These are phyloP conservation scores for Oxytorus armatus DNA, from an alignment of 2,888 invertebrate species.

Conservation along the genomic window DNA sequence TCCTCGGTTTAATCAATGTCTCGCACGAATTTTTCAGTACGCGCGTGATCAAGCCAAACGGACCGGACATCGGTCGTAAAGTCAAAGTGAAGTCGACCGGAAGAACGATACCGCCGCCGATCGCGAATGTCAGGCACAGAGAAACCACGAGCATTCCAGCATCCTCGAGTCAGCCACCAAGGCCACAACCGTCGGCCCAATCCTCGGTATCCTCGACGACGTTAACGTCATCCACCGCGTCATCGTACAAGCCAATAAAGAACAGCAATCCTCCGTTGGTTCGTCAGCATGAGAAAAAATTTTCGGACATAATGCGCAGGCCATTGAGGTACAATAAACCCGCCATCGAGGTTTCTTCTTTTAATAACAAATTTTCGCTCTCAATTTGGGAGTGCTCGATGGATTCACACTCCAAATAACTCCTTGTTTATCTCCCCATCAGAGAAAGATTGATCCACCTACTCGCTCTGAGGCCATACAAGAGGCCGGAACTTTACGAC, in stretches of 20 bases:
- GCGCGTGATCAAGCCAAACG: conserved; percentile 96
- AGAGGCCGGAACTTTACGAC: conserved; percentile 95
- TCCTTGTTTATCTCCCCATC: no score
- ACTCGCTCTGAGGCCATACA: conserved; percentile 96
- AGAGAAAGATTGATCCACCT: conserved; percentile 98
- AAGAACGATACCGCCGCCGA: conserved; percentile 77
- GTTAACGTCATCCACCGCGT: conserved; percentile 58
- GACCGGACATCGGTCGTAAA: conserved; percentile 94
- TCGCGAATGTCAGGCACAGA: conserved; percentile 77
- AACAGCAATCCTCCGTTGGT: conserved; percentile 77
- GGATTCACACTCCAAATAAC: no score
- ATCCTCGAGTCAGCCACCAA: conserved; percentile 78
- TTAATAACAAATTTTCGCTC: not conserved
- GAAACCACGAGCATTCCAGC: conserved; percentile 80
- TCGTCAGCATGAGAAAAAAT: conserved; percentile 79
- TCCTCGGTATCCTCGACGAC: conserved; percentile 73
- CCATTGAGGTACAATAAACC: conserved; percentile 87
- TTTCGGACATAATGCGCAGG: conserved; percentile 89
- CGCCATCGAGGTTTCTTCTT: not conserved
- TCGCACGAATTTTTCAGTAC: conserved; percentile 92
- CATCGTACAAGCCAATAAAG: conserved; percentile 85
- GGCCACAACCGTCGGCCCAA: conserved; percentile 84
- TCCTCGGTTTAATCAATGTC: no score
- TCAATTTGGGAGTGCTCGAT: no score
- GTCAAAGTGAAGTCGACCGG: conserved; percentile 89